These are phyloP conservation scores for Acinonyx jubatus DNA, from an alignment of 2,113 vertebrate species.

Conservation along the genomic window DNA sequence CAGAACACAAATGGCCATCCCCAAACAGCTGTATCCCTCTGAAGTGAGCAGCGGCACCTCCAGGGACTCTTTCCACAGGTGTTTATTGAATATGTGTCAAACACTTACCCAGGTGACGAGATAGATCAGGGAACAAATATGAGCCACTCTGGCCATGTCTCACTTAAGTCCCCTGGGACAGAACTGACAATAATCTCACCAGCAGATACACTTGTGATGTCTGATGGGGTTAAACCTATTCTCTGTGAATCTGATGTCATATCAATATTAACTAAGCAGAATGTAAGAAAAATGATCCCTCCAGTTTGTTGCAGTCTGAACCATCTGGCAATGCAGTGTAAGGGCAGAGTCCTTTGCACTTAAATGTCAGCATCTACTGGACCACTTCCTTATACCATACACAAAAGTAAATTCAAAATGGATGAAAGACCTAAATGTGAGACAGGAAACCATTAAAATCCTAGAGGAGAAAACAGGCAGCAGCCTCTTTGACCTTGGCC, in stretches of 20 bases:
- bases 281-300: background rate
- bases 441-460: too few relatives aligned
- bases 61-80: accelerated
- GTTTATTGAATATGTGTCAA: background rate
- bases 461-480: too few relatives aligned
- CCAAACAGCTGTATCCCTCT: background rate
- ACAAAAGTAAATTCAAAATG: too few relatives aligned
- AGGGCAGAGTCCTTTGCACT: background rate
- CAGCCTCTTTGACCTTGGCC: too few relatives aligned
- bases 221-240: background rate
- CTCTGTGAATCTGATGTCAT: background rate
- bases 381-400: too few relatives aligned
- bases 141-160: too few relatives aligned
- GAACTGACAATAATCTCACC: background rate
- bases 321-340: background rate
- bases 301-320: background rate
- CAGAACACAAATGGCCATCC: accelerated
- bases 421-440: too few relatives aligned
- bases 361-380: background rate
- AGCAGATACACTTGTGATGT: background rate
- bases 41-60: background rate
- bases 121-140: background rate
- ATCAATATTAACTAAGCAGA: background rate
- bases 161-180: background rate
- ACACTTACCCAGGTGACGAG: background rate